phyloP scores from a whole-genome alignment of 2,888 invertebrate genomes.

The Thumatha senex region DNA sequence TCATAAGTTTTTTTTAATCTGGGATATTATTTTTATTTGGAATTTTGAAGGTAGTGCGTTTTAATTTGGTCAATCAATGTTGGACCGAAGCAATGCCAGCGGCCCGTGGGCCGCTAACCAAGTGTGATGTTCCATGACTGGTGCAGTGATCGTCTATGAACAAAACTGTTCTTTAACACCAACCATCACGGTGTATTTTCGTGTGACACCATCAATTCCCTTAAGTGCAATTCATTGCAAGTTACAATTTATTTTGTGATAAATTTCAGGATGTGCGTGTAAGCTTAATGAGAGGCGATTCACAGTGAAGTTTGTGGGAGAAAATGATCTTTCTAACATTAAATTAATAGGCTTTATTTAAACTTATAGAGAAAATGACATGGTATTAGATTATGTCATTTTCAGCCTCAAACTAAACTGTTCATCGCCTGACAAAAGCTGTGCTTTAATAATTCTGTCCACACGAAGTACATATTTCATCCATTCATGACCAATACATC shows the following conservation, averaged over 20 bases:
- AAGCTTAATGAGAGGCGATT: conserved; percentile 23
- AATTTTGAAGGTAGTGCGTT: conserved; percentile 8
- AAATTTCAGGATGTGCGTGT: conserved; percentile 20
- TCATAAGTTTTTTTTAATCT: background rate
- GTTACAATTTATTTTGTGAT: conserved; percentile 14
- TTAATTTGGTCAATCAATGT: conserved; percentile 1
- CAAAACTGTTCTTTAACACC: conserved; percentile 39
- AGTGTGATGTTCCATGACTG: conserved; percentile 32
- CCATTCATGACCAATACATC: conserved; percentile 5
- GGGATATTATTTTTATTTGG: background rate
- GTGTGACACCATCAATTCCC: conserved; percentile 43
- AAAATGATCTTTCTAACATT: background rate
- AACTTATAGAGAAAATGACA: background rate
- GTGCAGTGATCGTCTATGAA: conserved; percentile 37
- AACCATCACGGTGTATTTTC: conserved; percentile 47
- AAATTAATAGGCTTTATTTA: background rate
- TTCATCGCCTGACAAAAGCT: conserved; percentile 16
- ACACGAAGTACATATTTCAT: conserved; percentile 4
- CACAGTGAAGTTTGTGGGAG: conserved; percentile 34
- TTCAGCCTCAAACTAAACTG: conserved; percentile 4
- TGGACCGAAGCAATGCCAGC: conserved; percentile 2
- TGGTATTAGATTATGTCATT: too few relatives aligned
- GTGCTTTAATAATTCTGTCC: conserved; percentile 16
- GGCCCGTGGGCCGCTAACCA: conserved; percentile 7
- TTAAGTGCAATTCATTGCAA: conserved; percentile 23